Base-by-base conservation (phyloP, 2,888 invertebrate species). In the Drosophila rellima region DNA sequence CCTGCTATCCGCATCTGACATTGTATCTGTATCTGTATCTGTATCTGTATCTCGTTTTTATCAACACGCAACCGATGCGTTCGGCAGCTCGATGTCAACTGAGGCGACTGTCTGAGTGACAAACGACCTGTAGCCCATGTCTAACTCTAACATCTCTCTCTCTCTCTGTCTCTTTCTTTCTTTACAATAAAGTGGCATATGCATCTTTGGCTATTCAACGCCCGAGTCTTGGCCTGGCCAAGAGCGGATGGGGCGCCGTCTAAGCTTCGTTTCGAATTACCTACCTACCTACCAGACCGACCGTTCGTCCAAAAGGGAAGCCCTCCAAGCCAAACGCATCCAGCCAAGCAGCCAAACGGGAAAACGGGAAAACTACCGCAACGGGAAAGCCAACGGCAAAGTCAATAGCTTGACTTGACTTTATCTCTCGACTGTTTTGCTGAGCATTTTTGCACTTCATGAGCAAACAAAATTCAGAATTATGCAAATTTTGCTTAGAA, bases 81-180 rank as follows among this genome's bases (percentile, higher is more conserved):
- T 79, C 65, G 79, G 65, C 88, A 62, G 85, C 68, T 74, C 33
- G 71, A 52, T 79, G 68, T 68, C 54, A 69, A 81, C 81, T 87
- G 54, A 84, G 56, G 37, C 26, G 42, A 33, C 61, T 29, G 23
- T 20, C 51, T 47, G 61, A 65, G 50, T 56, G 35, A 15, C 47
- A 55, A 55, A 35, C 67, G 20, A 39, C 33, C 50, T 52, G 48
- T 60, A 23, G 39, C 20, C 56, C 33, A 44, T 42, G 29, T 42
- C 54, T 55, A 29, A 23, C 23, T 13, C 35, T 6, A 35, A 2
- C 52, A 15, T 35, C 20, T 18, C 8, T 51, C 50, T 15, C 50
- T 23, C n/a, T 11, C 11, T 31, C 13, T 26, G 5, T 26, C 31
- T 31, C 31, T 3, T 1, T 3, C 31, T 6, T 20, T 20, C 40